phyloP scores from a whole-genome alignment of 1,140 invertebrate species.

The Amphibalanus amphitrite region DNA sequence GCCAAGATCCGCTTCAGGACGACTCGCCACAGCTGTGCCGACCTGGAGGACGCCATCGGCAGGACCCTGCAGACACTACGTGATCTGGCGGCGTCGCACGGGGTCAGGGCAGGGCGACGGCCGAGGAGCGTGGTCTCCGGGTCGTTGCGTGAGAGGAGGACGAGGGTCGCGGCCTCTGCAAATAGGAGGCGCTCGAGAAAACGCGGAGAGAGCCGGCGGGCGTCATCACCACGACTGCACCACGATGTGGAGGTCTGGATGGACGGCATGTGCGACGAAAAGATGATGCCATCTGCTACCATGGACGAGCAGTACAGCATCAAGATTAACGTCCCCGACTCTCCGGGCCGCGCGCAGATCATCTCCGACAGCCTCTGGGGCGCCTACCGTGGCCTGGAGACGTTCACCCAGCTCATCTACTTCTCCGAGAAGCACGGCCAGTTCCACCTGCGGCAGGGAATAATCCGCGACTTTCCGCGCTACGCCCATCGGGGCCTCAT shows the following conservation, averaged over 20 bases:
- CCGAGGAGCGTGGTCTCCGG: background rate
- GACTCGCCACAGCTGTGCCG: background rate
- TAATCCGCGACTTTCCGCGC: conserved; percentile 38
- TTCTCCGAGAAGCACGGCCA: background rate
- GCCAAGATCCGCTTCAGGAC: conserved; percentile 19
- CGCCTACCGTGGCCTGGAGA: conserved; percentile 26
- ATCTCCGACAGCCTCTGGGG: conserved; percentile 24
- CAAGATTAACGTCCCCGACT: conserved; percentile 16
- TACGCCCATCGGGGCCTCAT: conserved; percentile 50
- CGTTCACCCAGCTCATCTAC: conserved; percentile 25
- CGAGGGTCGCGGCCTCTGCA: no score
- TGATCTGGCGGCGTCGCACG: background rate
- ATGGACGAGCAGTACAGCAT: conserved; percentile 56
- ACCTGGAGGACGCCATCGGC: background rate
- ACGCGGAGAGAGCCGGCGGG: conserved; percentile 9
- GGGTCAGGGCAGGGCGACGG: background rate
- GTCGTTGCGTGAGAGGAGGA: no score
- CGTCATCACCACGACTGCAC: conserved; percentile 6
- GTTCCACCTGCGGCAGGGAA: background rate
- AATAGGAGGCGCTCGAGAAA: conserved; percentile 11
- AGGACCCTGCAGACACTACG: background rate
- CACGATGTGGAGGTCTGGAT: conserved; percentile 32
- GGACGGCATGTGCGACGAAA: conserved; percentile 32
- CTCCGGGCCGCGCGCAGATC: conserved; percentile 13
- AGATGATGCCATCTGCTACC: conserved; percentile 32